Evolutionary conservation across 2,888 invertebrate genomes (phyloP).

Genomic region (Aporophyla lueneburgensis): DNA sequence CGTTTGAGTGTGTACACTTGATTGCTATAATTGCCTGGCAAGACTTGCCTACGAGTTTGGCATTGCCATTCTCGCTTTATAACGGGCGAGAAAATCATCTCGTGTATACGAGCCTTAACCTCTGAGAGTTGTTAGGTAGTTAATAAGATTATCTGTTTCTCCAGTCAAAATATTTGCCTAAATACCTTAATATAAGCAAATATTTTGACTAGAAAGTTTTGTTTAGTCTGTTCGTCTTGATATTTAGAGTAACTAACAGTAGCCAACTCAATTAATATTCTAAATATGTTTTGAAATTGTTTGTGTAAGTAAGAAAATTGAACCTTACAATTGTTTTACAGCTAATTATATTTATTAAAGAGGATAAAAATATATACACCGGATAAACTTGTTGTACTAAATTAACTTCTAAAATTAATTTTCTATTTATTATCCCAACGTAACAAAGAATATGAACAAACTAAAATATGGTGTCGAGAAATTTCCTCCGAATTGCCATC

Average conservation of each 20-base stretch:
- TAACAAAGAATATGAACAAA: too few species aligned
- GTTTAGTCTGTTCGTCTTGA: background rate
- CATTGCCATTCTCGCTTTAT: background rate
- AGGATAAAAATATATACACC: too few species aligned
- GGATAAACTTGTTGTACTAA: too few species aligned
- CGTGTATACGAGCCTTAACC: background rate
- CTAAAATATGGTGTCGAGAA: too few species aligned
- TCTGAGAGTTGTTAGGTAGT: conserved; percentile 35
- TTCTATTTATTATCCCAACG: too few species aligned
- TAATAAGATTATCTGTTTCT: conserved; percentile 48
- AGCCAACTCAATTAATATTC: conserved; percentile 32
- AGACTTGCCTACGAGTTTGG: background rate
- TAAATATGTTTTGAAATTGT: background rate
- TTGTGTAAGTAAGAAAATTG: background rate
- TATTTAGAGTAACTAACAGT: background rate
- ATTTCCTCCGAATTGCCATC: too few species aligned
- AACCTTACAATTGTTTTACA: background rate
- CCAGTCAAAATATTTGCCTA: background rate
- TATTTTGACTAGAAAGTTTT: conserved; percentile 38
- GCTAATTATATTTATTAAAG: too few species aligned
- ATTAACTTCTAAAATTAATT: too few species aligned
- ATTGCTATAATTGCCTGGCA: too few species aligned
- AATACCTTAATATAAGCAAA: background rate
- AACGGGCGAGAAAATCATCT: background rate
- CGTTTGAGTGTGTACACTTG: too few species aligned